Percentiles rank a stretch among this genome's conserved stretches.
Conservation (phyloP, 2,797 vertebrate species). For the Anniella stebbinsi region DNA sequence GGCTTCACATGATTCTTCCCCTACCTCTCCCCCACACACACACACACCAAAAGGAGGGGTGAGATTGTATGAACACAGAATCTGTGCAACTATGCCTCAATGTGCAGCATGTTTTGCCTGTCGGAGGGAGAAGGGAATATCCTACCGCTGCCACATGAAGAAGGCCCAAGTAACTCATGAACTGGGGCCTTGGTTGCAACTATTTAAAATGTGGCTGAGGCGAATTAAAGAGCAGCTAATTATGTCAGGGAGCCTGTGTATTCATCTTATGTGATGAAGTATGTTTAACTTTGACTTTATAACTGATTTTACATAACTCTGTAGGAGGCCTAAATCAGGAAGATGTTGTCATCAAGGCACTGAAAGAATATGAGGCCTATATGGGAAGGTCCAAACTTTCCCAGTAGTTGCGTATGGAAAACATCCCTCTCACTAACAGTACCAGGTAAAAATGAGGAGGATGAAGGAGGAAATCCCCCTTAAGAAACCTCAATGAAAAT, state of each 20-base stretch:
- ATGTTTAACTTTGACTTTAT: neutral
- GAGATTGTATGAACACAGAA: neutral
- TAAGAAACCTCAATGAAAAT: neutral
- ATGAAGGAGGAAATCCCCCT: neutral
- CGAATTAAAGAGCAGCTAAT: neutral
- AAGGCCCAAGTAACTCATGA: neutral
- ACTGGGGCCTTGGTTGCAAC: neutral
- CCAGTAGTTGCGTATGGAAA: neutral
- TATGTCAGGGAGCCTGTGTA: neutral
- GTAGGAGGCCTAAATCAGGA: neutral
- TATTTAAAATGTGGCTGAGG: neutral
- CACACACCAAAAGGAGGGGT: no score
- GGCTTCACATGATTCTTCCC: neutral
- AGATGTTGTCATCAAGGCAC: neutral
- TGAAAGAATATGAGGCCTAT: neutral
- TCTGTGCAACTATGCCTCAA: neutral
- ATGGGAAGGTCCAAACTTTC: neutral
- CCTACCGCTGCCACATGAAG: neutral
- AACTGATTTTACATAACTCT: neutral
- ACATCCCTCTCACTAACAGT: neutral
- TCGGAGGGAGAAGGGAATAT: no score
- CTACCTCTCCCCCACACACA: no score
- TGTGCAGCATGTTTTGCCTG: neutral
- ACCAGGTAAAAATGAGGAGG: neutral
- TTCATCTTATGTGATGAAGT: neutral